Evolutionary conservation across 2,888 invertebrate genomes (phyloP), one percentile per base, ranked within the genome.

Genomic region (Latrodectus hesperus): DNA sequence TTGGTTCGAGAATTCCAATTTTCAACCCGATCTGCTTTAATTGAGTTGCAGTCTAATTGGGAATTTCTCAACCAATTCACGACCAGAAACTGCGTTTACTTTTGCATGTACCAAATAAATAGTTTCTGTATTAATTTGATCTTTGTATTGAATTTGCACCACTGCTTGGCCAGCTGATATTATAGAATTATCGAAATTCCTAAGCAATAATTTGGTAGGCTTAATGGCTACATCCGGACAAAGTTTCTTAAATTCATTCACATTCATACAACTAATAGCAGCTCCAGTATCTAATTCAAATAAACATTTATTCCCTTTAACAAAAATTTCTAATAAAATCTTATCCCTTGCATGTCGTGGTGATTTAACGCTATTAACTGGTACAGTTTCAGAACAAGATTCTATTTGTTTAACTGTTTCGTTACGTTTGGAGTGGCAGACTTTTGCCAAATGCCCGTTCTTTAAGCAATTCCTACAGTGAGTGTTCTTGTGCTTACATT

Each of bases 91-190:
- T 77, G 77, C 67, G 77, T 77, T 77, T 77, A 77, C 77, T 77
- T 77, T 77, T 77, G 67, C 77, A 77, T 77, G 77, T 77, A 77
- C 77, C 65, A 77, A 77, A 77, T 77, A 77, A 77, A 77, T 77
- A 77, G 67, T 77, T 77, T 77, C 64, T 77, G 76, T 78, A 77
- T 77, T 77, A 77, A 77, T 67, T 77, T 77, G 65, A 77, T 77
- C 76, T 77, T 78, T 71, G 78, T 78, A 78, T 78, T 78, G 78
- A 70, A 70, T 78, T 78, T 78, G 78, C 71, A 78, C 78, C 78
- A 78, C 78, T 78, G 78, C 78, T 78, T 78, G 78, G 78, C 78
- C 78, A 78, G 77, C 65, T 77, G 77, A 77, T 77, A 67, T 77
- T 77, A 77, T 77, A 78, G 77, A 78, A 67, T 68, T 78, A 68